Evolutionary conservation across 1,140 invertebrate species (phyloP).

Genomic region (Bombus picipes): DNA sequence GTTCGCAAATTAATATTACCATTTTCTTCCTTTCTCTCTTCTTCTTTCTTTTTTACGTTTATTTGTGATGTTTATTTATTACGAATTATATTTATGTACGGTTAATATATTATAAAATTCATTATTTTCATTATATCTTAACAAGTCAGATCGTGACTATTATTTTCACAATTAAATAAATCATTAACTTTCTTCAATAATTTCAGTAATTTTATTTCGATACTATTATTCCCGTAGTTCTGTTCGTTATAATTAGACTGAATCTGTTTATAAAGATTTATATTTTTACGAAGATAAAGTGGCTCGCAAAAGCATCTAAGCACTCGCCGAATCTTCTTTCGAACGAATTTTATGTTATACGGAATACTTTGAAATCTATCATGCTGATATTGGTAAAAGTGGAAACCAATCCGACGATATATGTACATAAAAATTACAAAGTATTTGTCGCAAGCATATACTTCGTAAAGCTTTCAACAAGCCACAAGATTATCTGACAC

Average conservation of each 20-base stretch:
- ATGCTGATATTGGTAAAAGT: too few species aligned
- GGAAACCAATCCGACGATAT: too few species aligned
- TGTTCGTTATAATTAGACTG: not conserved
- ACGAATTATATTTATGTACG: not conserved
- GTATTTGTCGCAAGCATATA: too few species aligned
- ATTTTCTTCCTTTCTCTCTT: not conserved
- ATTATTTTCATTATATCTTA: not conserved
- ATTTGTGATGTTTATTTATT: not conserved
- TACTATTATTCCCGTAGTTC: not conserved
- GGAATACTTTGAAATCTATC: too few species aligned
- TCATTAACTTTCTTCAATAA: not conserved
- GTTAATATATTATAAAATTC: too few species aligned
- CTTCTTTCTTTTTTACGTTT: not conserved
- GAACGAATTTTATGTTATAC: too few species aligned
- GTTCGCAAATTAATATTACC: not conserved
- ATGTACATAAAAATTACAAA: too few species aligned
- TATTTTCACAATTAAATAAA: not conserved
- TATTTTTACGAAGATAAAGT: not conserved
- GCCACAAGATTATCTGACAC: too few species aligned
- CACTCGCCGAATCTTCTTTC: too few species aligned
- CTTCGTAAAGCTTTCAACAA: too few species aligned
- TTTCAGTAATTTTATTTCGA: not conserved
- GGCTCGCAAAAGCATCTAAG: too few species aligned
- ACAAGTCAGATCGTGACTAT: not conserved
- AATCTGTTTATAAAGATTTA: not conserved